phyloP scores from a whole-genome alignment of 37 sponge, comb jelly and placozoan genomes.

The Haliclona indistincta region DNA sequence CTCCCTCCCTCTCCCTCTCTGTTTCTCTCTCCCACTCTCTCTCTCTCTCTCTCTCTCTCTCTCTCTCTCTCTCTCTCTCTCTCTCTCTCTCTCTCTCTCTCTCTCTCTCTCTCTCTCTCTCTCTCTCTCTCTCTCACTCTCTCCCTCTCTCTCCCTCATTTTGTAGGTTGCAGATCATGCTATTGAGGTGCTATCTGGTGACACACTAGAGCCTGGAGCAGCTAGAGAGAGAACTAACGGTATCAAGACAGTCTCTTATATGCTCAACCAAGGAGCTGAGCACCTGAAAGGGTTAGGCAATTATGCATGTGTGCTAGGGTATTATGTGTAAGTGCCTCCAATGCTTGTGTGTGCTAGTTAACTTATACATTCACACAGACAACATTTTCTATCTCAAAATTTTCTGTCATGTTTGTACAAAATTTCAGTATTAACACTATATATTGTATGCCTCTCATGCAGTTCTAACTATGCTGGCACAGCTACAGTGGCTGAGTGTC shows the following conservation, averaged over 20 bases:
- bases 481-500: slow-evolving; percentile 44
- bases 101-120: neutral
- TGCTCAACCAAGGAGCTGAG: slow-evolving; percentile 46
- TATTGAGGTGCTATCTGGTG: neutral
- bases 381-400: neutral
- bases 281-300: slow-evolving; percentile 36
- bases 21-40: neutral
- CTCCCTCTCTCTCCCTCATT: slow-evolving; percentile 9
- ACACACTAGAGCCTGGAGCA: slow-evolving; percentile 26
- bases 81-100: slow-evolving; percentile 5
- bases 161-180: neutral
- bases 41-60: neutral
- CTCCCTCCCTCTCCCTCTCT: neutral
- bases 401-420: neutral
- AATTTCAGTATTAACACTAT: no score
- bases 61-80: slow-evolving; percentile 4
- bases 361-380: no score
- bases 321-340: neutral
- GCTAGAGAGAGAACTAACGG: slow-evolving; percentile 41
- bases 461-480: slow-evolving; percentile 66
- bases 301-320: no score
- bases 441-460: neutral
- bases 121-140: slow-evolving; percentile 16
- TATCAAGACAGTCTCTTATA: slow-evolving; percentile 29
- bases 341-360: neutral